A percentile compares a stretch with the other conserved stretches of the same genome.
phyloP scores from a whole-genome alignment of 2,113 vertebrate genomes.

The Scolopax mira region DNA sequence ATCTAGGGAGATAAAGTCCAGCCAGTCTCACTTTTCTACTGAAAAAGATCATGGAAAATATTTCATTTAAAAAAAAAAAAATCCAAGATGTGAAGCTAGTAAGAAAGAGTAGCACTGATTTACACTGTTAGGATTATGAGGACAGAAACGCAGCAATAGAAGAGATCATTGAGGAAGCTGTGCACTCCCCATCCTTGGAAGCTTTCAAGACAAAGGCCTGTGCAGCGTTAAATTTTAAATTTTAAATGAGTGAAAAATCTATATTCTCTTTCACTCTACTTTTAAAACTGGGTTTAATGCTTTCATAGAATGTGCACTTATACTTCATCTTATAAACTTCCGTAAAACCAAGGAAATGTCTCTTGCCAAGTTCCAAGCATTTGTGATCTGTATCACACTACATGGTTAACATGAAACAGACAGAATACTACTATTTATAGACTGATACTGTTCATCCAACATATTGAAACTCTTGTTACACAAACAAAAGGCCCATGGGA shows the following conservation, averaged over 20 bases:
- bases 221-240: background rate
- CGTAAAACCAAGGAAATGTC: background rate
- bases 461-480: background rate
- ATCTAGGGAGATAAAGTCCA: background rate
- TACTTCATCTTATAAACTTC: background rate
- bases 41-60: background rate
- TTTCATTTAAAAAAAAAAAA: too few relatives aligned
- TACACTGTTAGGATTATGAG: background rate
- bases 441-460: background rate
- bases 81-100: background rate
- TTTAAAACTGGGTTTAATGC: background rate
- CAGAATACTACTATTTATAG: background rate
- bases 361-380: background rate
- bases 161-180: background rate
- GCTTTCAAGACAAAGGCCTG: background rate
- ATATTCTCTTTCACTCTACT: background rate
- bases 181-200: rapidly evolving
- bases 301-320: background rate
- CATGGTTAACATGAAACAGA: background rate
- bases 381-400: background rate
- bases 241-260: background rate
- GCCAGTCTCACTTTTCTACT: background rate
- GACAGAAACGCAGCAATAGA: background rate
- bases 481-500: background rate
- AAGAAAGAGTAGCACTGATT: background rate